Evolutionary conservation across 1,140 invertebrate genomes (phyloP).

Genomic region (Drosophila yakuba): DNA sequence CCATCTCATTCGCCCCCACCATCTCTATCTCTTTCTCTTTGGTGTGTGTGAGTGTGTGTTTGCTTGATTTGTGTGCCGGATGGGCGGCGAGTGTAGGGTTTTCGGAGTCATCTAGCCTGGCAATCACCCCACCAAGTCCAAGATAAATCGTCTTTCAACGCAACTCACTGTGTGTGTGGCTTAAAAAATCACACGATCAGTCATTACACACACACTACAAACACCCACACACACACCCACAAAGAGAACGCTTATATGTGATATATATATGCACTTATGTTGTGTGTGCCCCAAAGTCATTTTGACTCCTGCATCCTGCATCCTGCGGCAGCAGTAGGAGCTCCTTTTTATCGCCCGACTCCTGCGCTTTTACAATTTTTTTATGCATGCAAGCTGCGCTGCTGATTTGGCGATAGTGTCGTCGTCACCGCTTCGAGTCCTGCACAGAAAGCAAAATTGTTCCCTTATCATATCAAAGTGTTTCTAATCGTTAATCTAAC

Average conservation of each 20-base stretch:
- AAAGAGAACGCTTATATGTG: constrained; percentile 33
- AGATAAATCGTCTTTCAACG: constrained; percentile 83
- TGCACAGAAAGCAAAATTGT: constrained; percentile 9
- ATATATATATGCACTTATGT: constrained; percentile 74
- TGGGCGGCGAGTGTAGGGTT: constrained; percentile 9
- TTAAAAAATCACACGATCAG: constrained; percentile 84
- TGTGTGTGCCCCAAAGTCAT: constrained; percentile 66
- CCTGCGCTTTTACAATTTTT: constrained; percentile 71
- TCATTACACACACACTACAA: constrained; percentile 70
- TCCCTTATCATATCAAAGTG: background rate
- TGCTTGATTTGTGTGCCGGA: constrained; percentile 50
- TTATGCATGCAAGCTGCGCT: constrained; percentile 77
- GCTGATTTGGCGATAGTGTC: constrained; percentile 80
- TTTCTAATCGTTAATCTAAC: background rate
- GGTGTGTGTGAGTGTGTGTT: constrained; percentile 7
- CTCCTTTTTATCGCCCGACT: constrained; percentile 67
- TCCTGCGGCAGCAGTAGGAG: constrained; percentile 13
- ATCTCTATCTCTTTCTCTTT: background rate
- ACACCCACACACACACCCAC: constrained; percentile 32
- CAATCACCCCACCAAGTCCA: constrained; percentile 66
- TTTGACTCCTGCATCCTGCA: constrained; percentile 51
- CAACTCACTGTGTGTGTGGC: constrained; percentile 54
- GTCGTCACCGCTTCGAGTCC: constrained; percentile 40
- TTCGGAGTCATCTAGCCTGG: constrained; percentile 42
- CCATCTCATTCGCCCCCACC: background rate